Base-by-base conservation (phyloP, 35 echinoderm and acorn worm species). In the Holothuria glaberrima region DNA sequence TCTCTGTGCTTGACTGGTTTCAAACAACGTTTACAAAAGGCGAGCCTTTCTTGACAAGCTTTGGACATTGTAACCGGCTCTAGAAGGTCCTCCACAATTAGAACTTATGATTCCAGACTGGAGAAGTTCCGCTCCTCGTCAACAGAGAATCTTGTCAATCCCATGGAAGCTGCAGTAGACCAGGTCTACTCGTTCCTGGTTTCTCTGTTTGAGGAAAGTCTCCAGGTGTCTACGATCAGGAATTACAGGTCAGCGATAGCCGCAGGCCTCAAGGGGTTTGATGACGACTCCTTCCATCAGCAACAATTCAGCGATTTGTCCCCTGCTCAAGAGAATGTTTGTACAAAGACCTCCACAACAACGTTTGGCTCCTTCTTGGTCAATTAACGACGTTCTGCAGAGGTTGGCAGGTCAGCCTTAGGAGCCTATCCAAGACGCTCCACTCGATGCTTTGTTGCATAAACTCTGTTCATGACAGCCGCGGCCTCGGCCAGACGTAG, bases 201-300 rank as follows among this genome's bases (percentile, higher is more conserved):
- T 5, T 44, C 38, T 19, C 30, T 82, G 18, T 91, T 91, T 25
- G 7, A 26, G 0, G 32, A 9, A 0, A 33, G 59, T 13, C 32
- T 29, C 0, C 1, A 25, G 33, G 20, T 54, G 13, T 27, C 30
- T n/a, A 91, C 89, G 12, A 41, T 91, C 3, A 25, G 60, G 30
- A 48, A 48, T 38, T 91, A 91, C 59, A 1, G 76, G 36, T 63
- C 89, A 13, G 88, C 88, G 3, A 62, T 90, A 9, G 73, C 46
- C 28, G 70, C 72, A 10, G 20, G 83, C 6, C 88, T 82, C 57
- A 19, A 29, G 10, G 88, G 88, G 0, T 80, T 90, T n/a, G 2
- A 16, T 12, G 63, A 56, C 24, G 71, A 70, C 30, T 80, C 21
- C n/a, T 0, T 21, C n/a, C 21, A 21, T 59, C 9, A 16, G 19